Conservation (phyloP, 2,888 invertebrate species). For the Schizaphis graminum region DNA sequence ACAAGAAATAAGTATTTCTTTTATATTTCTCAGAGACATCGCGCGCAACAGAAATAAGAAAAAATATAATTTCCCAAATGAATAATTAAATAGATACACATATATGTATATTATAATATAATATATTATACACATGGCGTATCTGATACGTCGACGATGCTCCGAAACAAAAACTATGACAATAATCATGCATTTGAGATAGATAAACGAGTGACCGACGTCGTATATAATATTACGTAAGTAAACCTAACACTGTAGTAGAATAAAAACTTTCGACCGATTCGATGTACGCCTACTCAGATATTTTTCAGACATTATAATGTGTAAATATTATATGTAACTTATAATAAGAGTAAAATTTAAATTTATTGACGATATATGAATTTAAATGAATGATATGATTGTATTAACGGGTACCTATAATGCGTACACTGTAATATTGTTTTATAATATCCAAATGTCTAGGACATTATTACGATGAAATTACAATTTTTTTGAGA, state of each 20-base stretch:
- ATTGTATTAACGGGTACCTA: not conserved
- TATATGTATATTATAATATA: not conserved
- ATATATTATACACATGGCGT: not conserved
- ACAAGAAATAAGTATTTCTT: not conserved
- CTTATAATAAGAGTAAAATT: not conserved
- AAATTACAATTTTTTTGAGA: not conserved
- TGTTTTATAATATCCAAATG: not conserved
- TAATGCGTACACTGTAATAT: not conserved
- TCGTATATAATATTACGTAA: constrained; percentile 22
- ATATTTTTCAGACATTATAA: not conserved
- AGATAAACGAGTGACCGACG: not conserved
- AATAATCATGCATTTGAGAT: not conserved
- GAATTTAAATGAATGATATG: not conserved
- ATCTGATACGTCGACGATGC: not conserved
- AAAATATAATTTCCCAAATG: not conserved
- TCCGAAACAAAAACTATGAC: not conserved
- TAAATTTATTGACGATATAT: constrained; percentile 12
- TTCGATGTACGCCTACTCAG: not conserved
- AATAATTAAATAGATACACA: not conserved
- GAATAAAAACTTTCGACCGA: constrained; percentile 2
- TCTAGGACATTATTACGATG: not conserved
- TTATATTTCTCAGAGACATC: not conserved
- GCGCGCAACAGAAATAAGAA: not conserved
- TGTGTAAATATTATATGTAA: not conserved
- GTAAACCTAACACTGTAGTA: not conserved